A percentile compares a stretch with the other conserved stretches of the same genome.
phyloP scores from a whole-genome alignment of 2,888 invertebrate species.

The Cerastis leucographa region DNA sequence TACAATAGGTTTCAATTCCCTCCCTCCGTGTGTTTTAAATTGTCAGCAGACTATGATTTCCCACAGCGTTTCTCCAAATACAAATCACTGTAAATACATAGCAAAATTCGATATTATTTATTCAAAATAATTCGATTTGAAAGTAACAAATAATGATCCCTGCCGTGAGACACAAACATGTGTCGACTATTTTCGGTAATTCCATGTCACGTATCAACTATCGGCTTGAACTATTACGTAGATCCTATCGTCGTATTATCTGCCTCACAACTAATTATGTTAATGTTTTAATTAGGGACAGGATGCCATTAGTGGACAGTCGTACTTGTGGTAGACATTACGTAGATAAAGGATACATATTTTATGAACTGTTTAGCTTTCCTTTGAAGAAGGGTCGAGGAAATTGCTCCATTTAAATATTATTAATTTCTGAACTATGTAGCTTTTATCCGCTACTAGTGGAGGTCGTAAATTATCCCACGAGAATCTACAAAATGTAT shows the following conservation, averaged over 20 bases:
- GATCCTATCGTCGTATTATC: slow-evolving; percentile 13
- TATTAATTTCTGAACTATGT: neutral
- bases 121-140: neutral
- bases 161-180: slow-evolving; percentile 33
- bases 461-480: neutral
- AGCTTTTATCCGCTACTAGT: neutral
- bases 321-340: neutral
- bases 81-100: neutral
- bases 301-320: neutral
- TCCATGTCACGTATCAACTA: neutral
- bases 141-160: neutral
- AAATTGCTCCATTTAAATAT: neutral
- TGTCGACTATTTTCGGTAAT: slow-evolving; percentile 21
- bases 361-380: neutral
- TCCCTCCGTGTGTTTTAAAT: neutral
- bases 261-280: slow-evolving; percentile 5
- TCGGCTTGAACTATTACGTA: neutral
- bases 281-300: slow-evolving; percentile 33
- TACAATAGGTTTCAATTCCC: too few relatives aligned
- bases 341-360: neutral
- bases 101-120: neutral
- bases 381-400: neutral
- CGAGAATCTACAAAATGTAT: neutral
- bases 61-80: neutral
- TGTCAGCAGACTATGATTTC: neutral